These are phyloP conservation scores for Polyergus mexicanus DNA, from an alignment of 1,140 invertebrate genomes.

Conservation along the genomic window DNA sequence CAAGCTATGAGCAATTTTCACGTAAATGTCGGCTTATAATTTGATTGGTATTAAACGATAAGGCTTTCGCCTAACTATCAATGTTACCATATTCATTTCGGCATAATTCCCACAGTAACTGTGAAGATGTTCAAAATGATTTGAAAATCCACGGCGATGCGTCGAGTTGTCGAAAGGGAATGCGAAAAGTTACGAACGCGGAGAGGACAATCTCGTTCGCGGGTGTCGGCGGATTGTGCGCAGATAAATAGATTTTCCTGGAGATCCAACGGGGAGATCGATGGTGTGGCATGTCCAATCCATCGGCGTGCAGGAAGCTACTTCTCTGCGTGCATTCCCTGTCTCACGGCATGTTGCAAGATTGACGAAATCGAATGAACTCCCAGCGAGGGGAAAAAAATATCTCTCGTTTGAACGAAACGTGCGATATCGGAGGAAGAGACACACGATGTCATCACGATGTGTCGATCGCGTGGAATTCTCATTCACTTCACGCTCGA, in stretches of 20 bases:
- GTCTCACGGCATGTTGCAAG: background rate
- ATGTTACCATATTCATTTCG: background rate
- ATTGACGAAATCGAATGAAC: conserved; percentile 24
- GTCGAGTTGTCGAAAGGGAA: conserved; percentile 28
- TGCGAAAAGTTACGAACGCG: conserved; percentile 37
- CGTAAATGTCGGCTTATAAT: background rate
- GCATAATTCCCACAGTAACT: background rate
- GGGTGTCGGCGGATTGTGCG: conserved; percentile 19
- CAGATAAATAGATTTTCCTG: conserved; percentile 72
- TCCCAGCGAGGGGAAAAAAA: background rate
- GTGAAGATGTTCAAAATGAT: background rate
- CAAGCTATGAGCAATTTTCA: background rate
- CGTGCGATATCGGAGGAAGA: conserved; percentile 8
- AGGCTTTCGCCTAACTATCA: background rate
- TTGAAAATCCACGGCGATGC: background rate
- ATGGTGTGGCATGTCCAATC: conserved; percentile 72
- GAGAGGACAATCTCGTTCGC: conserved; percentile 39
- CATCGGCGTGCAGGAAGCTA: conserved; percentile 55
- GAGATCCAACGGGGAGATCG: conserved; percentile 67
- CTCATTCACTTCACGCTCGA: conserved; percentile 21
- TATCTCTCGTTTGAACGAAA: conserved; percentile 25
- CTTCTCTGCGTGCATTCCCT: conserved; percentile 49
- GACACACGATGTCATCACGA: conserved; percentile 2
- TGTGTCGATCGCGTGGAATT: conserved; percentile 41
- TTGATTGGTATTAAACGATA: background rate